These are phyloP conservation scores for Fregata magnificens DNA, from an alignment of 2,113 vertebrate species.

Conservation along the genomic window DNA sequence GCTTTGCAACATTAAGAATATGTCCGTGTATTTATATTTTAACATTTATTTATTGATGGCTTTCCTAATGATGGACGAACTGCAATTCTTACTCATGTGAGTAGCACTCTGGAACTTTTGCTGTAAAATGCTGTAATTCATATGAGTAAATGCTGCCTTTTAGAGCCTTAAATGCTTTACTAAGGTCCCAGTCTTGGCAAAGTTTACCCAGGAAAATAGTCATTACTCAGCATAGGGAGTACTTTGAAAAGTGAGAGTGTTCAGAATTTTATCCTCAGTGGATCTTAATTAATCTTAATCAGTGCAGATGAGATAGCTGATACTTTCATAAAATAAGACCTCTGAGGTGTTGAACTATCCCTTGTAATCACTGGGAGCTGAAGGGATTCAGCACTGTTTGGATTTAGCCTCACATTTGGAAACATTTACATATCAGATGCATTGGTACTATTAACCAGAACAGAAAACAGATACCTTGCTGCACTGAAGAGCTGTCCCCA, in stretches of 20 bases:
- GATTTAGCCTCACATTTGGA: background rate
- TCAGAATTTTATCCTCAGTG: background rate
- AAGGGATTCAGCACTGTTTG: background rate
- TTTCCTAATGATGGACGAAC: slow-evolving; percentile 20
- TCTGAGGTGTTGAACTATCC: background rate
- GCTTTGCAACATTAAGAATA: background rate
- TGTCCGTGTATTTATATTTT: slow-evolving; percentile 1
- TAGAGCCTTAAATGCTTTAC: slow-evolving; percentile 16
- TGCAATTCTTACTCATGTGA: slow-evolving; percentile 37
- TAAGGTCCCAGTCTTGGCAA: background rate
- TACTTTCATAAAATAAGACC: background rate
- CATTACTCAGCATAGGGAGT: background rate
- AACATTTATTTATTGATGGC: slow-evolving; percentile 14
- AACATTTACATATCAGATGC: background rate
- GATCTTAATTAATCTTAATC: slow-evolving; percentile 22
- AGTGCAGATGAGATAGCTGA: background rate
- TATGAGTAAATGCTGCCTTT: slow-evolving; percentile 50
- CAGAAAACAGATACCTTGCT: background rate
- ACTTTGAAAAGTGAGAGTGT: background rate
- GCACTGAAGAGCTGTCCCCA: background rate
- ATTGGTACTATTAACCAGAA: background rate
- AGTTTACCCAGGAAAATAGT: slow-evolving; percentile 25
- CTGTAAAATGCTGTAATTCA: slow-evolving; percentile 32
- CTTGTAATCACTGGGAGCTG: background rate
- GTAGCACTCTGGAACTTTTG: background rate